phyloP scores from a whole-genome alignment of 2,797 vertebrate species.

The Cynodonichthys magdalenae region DNA sequence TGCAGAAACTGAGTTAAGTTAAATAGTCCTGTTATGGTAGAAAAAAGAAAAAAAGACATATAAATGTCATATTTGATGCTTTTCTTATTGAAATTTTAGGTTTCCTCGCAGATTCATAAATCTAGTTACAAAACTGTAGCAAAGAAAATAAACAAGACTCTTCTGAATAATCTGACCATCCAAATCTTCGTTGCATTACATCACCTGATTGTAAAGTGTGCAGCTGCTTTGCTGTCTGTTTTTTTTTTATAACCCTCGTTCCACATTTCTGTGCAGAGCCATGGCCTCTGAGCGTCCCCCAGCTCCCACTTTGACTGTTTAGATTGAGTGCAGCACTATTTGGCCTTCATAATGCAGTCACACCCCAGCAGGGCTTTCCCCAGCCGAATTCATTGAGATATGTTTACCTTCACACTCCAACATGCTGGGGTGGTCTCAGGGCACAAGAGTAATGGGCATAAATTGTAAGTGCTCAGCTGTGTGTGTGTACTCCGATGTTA shows the following conservation, averaged over 20 bases:
- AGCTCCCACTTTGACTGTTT: conserved; percentile 61
- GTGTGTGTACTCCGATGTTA: conserved; percentile 33
- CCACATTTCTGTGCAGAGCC: conserved; percentile 36
- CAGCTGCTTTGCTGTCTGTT: conserved; percentile 53
- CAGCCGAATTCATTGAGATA: conserved; percentile 56
- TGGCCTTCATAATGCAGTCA: conserved; percentile 67
- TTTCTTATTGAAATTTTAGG: conserved; percentile 9
- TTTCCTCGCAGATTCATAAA: conserved; percentile 35
- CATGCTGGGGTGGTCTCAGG: conserved; percentile 60
- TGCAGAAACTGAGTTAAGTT: conserved; percentile 15
- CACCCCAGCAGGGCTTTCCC: conserved; percentile 58
- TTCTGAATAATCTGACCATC: conserved; percentile 33
- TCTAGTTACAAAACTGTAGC: conserved; percentile 16
- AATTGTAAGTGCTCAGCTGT: conserved; percentile 48
- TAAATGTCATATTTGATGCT: conserved; percentile 27
- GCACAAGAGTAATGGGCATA: conserved; percentile 49
- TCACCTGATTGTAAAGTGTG: conserved; percentile 41
- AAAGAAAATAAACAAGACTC: conserved; percentile 47
- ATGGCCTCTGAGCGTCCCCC: conserved; percentile 52
- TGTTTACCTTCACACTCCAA: conserved; percentile 72
- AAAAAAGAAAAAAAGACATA: conserved; percentile 34
- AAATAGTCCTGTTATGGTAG: conserved; percentile 15
- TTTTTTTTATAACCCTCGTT: conserved; percentile 18
- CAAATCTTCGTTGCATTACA: conserved; percentile 42
- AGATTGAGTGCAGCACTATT: conserved; percentile 67